Evolutionary conservation across 2,113 vertebrate species (phyloP).

Genomic region (Channa argus): DNA sequence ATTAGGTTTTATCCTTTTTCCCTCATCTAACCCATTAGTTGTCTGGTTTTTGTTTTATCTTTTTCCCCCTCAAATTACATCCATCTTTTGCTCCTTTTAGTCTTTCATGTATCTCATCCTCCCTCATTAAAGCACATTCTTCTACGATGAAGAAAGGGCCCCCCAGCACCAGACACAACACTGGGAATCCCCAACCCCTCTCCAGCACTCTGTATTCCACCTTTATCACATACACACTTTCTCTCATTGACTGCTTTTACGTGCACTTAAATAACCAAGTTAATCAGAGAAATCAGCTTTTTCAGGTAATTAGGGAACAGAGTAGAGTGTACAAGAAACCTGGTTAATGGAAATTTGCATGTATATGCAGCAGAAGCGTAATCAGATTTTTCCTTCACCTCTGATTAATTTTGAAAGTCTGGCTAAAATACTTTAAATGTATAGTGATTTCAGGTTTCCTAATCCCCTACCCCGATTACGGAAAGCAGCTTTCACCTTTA

Average conservation of each 20-base stretch:
- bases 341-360: no score
- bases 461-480: no score
- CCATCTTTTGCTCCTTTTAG: background rate
- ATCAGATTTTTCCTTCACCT: no score
- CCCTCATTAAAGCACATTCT: constrained; percentile 20
- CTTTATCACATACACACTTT: constrained; percentile 22
- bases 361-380: no score
- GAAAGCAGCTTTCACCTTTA: no score
- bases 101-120: constrained; percentile 5
- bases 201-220: background rate
- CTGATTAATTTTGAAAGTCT: no score
- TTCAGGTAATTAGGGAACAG: no score
- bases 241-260: background rate
- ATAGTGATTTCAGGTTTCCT: no score
- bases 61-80: constrained; percentile 14
- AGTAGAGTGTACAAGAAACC: no score
- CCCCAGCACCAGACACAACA: constrained; percentile 44
- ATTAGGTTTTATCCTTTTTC: constrained; percentile 22
- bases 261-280: no score
- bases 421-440: no score
- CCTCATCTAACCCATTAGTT: constrained; percentile 27
- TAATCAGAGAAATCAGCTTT: no score
- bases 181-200: constrained; percentile 44
- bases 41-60: constrained; percentile 34
- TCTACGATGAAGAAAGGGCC: constrained; percentile 7